These are phyloP conservation scores for Sebastes dallii DNA, from an alignment of 2,797 vertebrate genomes.

Conservation along the genomic window DNA sequence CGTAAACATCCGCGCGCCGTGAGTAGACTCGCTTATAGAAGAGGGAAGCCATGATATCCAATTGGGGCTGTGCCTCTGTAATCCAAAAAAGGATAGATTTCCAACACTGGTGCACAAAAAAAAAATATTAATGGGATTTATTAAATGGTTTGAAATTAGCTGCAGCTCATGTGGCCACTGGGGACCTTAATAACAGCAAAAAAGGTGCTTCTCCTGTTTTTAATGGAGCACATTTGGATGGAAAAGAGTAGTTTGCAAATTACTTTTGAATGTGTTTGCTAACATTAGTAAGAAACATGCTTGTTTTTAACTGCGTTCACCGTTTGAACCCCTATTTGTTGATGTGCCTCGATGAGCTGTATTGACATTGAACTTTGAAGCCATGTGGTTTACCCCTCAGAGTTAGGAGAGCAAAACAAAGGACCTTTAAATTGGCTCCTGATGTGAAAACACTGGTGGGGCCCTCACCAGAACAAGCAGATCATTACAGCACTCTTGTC, in stretches of 20 bases:
- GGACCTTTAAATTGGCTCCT: conserved; percentile 92
- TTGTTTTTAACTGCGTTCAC: neutral
- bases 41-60: conserved; percentile 74
- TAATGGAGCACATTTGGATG: conserved; percentile 33
- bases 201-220: conserved; percentile 28
- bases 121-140: conserved; percentile 63
- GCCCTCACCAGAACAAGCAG: conserved; percentile 89
- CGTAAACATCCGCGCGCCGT: conserved; percentile 93
- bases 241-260: conserved; percentile 16
- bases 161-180: conserved; percentile 46
- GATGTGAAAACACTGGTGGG: conserved; percentile 93
- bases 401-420: conserved; percentile 92
- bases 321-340: conserved; percentile 40
- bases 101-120: conserved; percentile 21
- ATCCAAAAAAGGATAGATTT: conserved; percentile 54
- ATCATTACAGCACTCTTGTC: conserved; percentile 87
- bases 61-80: conserved; percentile 53
- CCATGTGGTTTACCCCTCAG: conserved; percentile 81
- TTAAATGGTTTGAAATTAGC: conserved; percentile 64
- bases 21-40: conserved; percentile 81
- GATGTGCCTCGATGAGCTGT: conserved; percentile 32
- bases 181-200: conserved; percentile 47
- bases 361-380: conserved; percentile 63
- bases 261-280: neutral
- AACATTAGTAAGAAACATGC: neutral